A percentile compares a stretch with the other conserved stretches of the same genome.
Conservation (phyloP, 2,888 invertebrate species). For the Drosophila sordidapex region DNA sequence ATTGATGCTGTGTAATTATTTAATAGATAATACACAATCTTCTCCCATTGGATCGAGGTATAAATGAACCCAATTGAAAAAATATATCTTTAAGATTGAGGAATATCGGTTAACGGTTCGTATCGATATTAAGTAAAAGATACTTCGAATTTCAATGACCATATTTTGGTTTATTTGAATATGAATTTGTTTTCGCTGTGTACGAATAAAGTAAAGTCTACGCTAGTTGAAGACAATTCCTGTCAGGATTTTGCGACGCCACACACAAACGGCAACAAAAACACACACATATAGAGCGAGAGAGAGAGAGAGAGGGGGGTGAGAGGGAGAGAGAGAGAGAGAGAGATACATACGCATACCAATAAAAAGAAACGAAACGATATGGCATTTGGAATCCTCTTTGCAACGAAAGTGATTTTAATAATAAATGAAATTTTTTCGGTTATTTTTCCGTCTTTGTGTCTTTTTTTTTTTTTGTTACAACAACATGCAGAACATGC, state of each 20-base stretch:
- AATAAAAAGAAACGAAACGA: conserved; percentile 78
- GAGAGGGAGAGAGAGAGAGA: conserved; percentile 11
- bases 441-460: conserved; percentile 5
- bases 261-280: conserved; percentile 3
- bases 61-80: neutral
- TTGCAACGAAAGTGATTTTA: conserved; percentile 85
- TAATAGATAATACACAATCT: neutral
- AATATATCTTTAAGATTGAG: neutral
- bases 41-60: neutral
- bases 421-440: conserved; percentile 83
- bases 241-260: conserved; percentile 47
- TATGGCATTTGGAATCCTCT: conserved; percentile 83
- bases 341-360: conserved; percentile 60
- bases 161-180: neutral
- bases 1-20: neutral
- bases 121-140: neutral
- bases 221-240: conserved; percentile 74
- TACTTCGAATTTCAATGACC: neutral
- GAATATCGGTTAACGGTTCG: neutral
- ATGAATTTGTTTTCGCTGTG: neutral
- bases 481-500: conserved; percentile 18
- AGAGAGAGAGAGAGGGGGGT: neutral
- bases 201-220: conserved; percentile 34
- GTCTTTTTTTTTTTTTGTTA: conserved; percentile 2
- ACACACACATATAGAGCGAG: neutral